Percentiles rank a stretch among this genome's conserved stretches.
Conservation (phyloP, 2,113 vertebrate species). For the Austrofundulus limnaeus region DNA sequence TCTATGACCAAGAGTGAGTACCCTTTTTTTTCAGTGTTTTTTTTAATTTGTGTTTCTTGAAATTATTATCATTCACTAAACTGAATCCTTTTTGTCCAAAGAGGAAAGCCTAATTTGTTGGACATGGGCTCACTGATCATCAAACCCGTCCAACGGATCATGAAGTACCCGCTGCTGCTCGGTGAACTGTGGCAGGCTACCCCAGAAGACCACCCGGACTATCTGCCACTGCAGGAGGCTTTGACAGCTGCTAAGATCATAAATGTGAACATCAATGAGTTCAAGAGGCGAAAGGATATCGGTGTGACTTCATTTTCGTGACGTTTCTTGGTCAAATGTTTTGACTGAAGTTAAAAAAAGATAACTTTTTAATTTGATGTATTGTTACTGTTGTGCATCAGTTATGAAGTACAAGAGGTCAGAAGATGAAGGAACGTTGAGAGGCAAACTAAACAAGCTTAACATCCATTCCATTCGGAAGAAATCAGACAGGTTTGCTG, state of each 20-base stretch:
- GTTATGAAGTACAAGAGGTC: conserved; percentile 93
- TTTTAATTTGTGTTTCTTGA: not conserved
- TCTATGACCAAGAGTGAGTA: conserved; percentile 92
- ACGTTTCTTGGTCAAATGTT: not conserved
- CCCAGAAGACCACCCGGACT: conserved; percentile 88
- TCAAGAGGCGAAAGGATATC: conserved; percentile 93
- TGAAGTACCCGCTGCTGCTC: conserved; percentile 94
- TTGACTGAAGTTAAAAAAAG: not conserved
- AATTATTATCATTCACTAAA: not conserved
- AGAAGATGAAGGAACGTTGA: conserved; percentile 91
- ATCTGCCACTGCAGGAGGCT: conserved; percentile 81
- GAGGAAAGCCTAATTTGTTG: conserved; percentile 89
- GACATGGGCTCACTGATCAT: conserved; percentile 96
- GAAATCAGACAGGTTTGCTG: conserved; percentile 94
- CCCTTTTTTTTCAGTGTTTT: not conserved
- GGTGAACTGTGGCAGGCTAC: conserved; percentile 89
- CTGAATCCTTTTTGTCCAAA: conserved; percentile 41
- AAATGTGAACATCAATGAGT: conserved; percentile 94
- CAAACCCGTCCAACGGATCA: conserved; percentile 94
- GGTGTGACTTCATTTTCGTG: conserved; percentile 73
- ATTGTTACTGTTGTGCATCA: conserved; percentile 62
- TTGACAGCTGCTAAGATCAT: conserved; percentile 84
- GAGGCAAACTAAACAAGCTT: conserved; percentile 89
- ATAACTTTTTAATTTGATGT: not conserved
- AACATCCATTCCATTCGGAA: conserved; percentile 97